Base-by-base conservation (phyloP, 2,797 vertebrate species). In the Gobio occitaniae region DNA sequence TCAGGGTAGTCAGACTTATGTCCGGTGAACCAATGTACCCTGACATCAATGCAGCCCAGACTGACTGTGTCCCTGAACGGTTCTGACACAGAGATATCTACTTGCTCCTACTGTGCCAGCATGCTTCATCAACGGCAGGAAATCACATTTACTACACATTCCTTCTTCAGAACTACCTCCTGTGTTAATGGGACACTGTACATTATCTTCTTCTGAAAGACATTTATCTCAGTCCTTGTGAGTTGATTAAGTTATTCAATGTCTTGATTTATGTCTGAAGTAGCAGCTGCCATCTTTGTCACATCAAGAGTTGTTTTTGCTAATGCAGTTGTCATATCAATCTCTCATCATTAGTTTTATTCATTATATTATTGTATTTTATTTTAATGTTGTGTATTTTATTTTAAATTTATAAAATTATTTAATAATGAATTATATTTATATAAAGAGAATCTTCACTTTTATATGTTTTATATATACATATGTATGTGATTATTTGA, bases 101-200 rank as follows among this genome's bases (percentile, higher is more conserved):
- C 69, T 36, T 15, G 0, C 12, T 65, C 56, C 8, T n/a, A 75
- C 25, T 17, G 78, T 10, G 70, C 16, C 80, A 59, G 68, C 38
- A 29, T 16, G 12, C 50, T 81, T 70, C 65, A 81, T 56, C 79
- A 54, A 3, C 4, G 4, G 5, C n/a, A 78, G 41, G 16, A 32
- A 80, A 70, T 69, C 78, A 41, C 63, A 68, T 69, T 38, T 54
- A 69, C 47, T 41, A 13, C 78, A 80, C 47, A 54, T 16, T 80
- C 29, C 48, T 52, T 16, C 61, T 38, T 68, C 56, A 38, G 54
- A 10, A 0, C 50, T 70, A 41, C 32, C 32, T 29, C 32, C 44
- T 72, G 25, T 32, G 80, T 48, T 36, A 72, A 76, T n/a, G 36
- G 8, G 32, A 52, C 25, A 68, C 82, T 77, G 59, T 68, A 44